Evolutionary conservation across 1,140 invertebrate genomes (phyloP).

Genomic region (Hesperophylax magnus): DNA sequence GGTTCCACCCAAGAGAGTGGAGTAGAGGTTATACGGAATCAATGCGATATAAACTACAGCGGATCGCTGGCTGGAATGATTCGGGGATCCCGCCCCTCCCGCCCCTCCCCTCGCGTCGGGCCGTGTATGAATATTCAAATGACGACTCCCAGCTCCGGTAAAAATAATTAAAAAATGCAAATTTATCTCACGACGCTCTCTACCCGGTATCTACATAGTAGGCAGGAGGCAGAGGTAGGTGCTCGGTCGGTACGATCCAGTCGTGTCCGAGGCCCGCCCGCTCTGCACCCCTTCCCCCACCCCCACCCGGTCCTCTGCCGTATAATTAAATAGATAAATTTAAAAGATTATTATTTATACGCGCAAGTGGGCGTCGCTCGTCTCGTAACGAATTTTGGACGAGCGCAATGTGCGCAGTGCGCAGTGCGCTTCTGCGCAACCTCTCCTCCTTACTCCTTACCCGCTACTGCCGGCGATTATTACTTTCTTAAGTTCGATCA

Average conservation of each 20-base stretch:
- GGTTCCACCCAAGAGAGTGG: neutral
- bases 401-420: constrained; percentile 32
- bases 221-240: neutral
- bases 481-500: constrained; percentile 36
- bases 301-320: constrained; percentile 43
- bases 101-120: neutral
- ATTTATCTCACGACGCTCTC: constrained; percentile 54
- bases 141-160: constrained; percentile 56
- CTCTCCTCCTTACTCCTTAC: constrained; percentile 1
- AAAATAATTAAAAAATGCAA: constrained; percentile 60
- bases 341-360: constrained; percentile 59
- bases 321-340: constrained; percentile 59
- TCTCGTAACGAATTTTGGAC: constrained; percentile 58
- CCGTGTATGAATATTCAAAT: constrained; percentile 57
- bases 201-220: neutral
- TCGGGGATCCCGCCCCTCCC: constrained; percentile 22
- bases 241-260: neutral
- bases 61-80: constrained; percentile 1
- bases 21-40: constrained; percentile 12
- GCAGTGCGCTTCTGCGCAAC: constrained; percentile 21
- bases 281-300: constrained; percentile 39
- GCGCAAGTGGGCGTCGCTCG: constrained; percentile 56
- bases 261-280: constrained; percentile 39
- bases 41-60: constrained; percentile 40
- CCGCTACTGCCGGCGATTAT: constrained; percentile 30